Conservation (phyloP, 2,113 vertebrate species). For the Peromyscus maniculatus region DNA sequence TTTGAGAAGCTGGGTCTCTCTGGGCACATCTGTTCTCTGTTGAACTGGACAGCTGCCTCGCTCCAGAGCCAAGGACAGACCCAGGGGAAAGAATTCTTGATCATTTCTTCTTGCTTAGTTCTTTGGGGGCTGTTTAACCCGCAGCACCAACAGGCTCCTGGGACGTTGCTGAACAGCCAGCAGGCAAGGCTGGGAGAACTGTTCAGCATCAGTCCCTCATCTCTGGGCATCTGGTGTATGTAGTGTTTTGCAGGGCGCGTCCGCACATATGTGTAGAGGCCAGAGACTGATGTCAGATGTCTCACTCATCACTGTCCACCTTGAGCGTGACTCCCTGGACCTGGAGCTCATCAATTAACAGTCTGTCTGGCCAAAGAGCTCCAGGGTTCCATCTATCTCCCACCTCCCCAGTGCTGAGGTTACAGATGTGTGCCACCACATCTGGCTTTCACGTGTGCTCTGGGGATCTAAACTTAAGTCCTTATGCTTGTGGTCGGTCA, state of each 20-base stretch:
- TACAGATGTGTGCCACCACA: too few species aligned
- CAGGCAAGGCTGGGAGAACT: not conserved
- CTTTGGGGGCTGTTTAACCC: not conserved
- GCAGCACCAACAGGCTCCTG: not conserved
- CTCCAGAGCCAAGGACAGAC: not conserved
- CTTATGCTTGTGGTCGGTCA: not conserved
- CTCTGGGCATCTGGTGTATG: not conserved
- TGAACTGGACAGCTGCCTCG: not conserved
- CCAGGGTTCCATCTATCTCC: not conserved
- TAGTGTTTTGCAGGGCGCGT: not conserved
- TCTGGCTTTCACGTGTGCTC: not conserved
- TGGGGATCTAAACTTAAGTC: not conserved
- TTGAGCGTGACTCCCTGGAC: not conserved
- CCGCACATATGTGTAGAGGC: not conserved
- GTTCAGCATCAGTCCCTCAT: not conserved
- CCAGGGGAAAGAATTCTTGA: not conserved
- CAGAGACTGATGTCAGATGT: not conserved
- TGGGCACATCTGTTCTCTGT: not conserved
- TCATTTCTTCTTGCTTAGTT: not conserved
- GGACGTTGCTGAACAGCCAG: not conserved
- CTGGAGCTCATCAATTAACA: not conserved
- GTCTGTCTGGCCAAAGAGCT: not conserved
- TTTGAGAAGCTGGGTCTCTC: constrained; percentile 1
- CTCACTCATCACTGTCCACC: too few species aligned
- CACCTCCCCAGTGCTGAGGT: not conserved